A percentile compares a stretch with the other conserved stretches of the same genome.
phyloP scores from a whole-genome alignment of 1,140 invertebrate genomes.

The Lethrus apterus region DNA sequence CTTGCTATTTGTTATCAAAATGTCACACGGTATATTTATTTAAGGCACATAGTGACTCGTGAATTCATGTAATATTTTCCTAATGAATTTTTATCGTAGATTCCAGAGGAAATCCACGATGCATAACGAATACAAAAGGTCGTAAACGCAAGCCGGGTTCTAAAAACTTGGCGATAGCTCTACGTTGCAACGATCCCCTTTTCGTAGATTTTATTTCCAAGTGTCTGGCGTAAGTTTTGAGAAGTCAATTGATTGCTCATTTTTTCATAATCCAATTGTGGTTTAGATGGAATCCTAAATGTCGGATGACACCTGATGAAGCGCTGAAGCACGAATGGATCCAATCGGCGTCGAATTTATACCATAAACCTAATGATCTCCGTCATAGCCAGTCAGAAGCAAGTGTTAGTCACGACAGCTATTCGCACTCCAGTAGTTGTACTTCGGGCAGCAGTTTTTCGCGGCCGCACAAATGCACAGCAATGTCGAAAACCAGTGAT shows the following conservation, averaged over 20 bases:
- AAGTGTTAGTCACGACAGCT: conserved; percentile 35
- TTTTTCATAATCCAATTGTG: too few relatives aligned
- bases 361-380: conserved; percentile 28
- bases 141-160: conserved; percentile 81
- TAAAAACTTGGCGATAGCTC: conserved; percentile 65
- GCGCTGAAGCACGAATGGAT: conserved; percentile 73
- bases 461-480: conserved; percentile 30
- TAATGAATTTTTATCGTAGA: conserved; percentile 49
- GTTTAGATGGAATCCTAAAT: conserved; percentile 85
- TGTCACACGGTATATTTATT: too few relatives aligned
- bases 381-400: conserved; percentile 39
- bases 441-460: conserved; percentile 35
- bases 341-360: conserved; percentile 29
- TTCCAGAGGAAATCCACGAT: conserved; percentile 83
- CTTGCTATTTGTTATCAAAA: too few relatives aligned
- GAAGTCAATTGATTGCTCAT: neutral
- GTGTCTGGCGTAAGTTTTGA: conserved; percentile 76
- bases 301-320: conserved; percentile 87
- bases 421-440: conserved; percentile 30
- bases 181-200: conserved; percentile 78
- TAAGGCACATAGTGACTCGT: neutral
- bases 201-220: conserved; percentile 91
- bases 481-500: conserved; percentile 30
- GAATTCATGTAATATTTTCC: neutral
- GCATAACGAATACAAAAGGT: conserved; percentile 86